Conservation (phyloP, 2,113 vertebrate genomes). For the Gracilinanus agilis region DNA sequence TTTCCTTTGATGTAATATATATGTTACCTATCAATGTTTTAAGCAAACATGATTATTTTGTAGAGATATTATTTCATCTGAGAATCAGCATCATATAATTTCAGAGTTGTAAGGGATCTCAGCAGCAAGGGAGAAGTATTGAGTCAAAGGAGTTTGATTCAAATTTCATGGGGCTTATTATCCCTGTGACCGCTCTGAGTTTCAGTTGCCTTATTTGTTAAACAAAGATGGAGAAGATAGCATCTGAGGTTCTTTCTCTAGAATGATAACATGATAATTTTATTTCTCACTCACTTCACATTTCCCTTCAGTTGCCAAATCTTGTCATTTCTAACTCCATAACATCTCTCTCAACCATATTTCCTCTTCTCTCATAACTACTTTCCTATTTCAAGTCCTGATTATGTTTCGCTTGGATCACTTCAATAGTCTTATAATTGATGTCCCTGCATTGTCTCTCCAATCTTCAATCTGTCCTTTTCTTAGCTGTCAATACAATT, state of each 20-base stretch:
- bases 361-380: background rate
- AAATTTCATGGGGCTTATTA: background rate
- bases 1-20: background rate
- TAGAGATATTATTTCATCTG: background rate
- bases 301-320: background rate
- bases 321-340: background rate
- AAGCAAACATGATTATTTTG: background rate
- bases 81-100: background rate
- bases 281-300: background rate
- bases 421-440: background rate
- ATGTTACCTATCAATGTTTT: background rate
- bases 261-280: too few species aligned
- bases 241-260: background rate
- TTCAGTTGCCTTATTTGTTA: background rate
- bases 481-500: background rate
- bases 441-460: background rate
- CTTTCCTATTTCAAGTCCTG: background rate
- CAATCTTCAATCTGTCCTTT: background rate
- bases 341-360: background rate
- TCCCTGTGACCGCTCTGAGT: background rate
- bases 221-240: background rate
- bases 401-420: background rate
- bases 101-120: background rate
- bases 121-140: background rate
- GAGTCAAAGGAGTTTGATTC: background rate